A percentile compares a stretch with the other conserved stretches of the same genome.
phyloP scores from a whole-genome alignment of 2,113 vertebrate species.

The Rhipidura dahli region DNA sequence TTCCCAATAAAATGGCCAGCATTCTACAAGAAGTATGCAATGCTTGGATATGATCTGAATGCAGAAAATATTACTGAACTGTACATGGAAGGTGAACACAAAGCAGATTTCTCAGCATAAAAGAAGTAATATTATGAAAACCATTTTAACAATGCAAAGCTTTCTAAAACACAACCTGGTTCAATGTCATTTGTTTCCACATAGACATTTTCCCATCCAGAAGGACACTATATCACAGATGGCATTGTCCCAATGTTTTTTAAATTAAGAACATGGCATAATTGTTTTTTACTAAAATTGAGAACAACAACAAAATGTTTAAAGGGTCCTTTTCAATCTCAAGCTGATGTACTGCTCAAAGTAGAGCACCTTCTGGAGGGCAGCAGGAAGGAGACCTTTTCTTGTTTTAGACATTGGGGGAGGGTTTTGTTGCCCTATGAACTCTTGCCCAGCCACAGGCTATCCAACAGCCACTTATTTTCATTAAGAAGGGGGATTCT shows the following conservation, averaged over 20 bases:
- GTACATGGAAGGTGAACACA: background rate
- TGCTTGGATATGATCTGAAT: background rate
- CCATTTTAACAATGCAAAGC: background rate
- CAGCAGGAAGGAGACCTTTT: background rate
- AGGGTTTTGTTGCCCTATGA: background rate
- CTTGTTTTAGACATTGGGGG: background rate
- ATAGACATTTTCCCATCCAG: background rate
- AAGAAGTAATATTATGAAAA: background rate
- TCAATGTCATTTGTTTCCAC: background rate
- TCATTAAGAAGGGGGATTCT: background rate
- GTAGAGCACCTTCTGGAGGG: background rate
- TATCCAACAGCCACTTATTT: background rate
- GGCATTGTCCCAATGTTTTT: accelerated
- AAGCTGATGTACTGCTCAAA: background rate
- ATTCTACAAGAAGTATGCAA: background rate
- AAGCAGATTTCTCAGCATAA: background rate
- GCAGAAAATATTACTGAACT: background rate
- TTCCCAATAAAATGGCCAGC: background rate
- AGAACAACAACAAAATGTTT: background rate
- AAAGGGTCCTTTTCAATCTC: background rate
- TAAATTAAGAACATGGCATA: background rate
- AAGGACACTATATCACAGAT: background rate
- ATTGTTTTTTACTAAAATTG: background rate
- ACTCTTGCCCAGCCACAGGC: background rate
- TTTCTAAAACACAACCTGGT: background rate